Evolutionary conservation across 1,140 invertebrate species (phyloP).

Genomic region (Charaxes varanes): DNA sequence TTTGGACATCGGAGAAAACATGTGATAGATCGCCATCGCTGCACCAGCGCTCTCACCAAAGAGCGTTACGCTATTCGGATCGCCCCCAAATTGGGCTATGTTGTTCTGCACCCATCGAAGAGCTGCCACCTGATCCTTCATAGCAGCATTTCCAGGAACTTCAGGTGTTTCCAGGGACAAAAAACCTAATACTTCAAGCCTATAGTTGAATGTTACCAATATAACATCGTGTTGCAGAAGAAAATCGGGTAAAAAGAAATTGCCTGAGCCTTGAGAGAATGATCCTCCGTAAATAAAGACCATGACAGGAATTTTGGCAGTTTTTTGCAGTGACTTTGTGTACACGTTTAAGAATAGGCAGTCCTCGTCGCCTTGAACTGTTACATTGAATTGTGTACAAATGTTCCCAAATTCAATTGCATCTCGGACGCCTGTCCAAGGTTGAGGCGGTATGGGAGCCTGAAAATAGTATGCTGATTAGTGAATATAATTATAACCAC

Average conservation of each 20-base stretch:
- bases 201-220: slow-evolving; percentile 80
- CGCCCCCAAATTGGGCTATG: slow-evolving; percentile 79
- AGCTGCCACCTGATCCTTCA: slow-evolving; percentile 78
- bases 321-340: slow-evolving; percentile 31
- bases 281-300: slow-evolving; percentile 78
- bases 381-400: slow-evolving; percentile 40
- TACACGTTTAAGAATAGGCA: slow-evolving; percentile 79
- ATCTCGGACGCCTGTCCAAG: slow-evolving; percentile 68
- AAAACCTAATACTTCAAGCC: slow-evolving; percentile 78
- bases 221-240: slow-evolving; percentile 78
- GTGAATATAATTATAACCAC: not conserved
- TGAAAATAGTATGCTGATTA: slow-evolving; percentile 25
- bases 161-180: slow-evolving; percentile 72
- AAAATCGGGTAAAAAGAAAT: slow-evolving; percentile 75
- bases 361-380: slow-evolving; percentile 59
- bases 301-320: slow-evolving; percentile 58
- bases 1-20: slow-evolving; percentile 79
- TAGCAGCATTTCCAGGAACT: slow-evolving; percentile 77
- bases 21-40: slow-evolving; percentile 79
- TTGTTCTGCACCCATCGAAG: slow-evolving; percentile 53
- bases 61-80: slow-evolving; percentile 79
- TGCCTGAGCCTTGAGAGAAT: slow-evolving; percentile 72
- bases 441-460: slow-evolving; percentile 58
- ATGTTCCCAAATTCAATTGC: slow-evolving; percentile 51
- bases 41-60: slow-evolving; percentile 83